phyloP scores from a whole-genome alignment of 2,888 invertebrate species.

The Scaptomyza tumidula region DNA sequence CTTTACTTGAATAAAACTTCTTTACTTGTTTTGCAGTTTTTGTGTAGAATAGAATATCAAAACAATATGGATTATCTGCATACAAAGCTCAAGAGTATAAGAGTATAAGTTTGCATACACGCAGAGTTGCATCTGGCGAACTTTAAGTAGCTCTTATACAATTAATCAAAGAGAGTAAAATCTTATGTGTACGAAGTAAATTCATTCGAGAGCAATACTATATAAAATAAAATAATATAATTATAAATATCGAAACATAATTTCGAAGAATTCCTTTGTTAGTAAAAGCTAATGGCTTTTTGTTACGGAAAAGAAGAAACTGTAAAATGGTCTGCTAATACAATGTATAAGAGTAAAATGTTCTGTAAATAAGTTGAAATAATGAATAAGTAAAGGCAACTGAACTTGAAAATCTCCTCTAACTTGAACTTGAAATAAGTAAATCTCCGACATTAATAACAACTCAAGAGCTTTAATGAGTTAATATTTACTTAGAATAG shows the following conservation, averaged over 20 bases:
- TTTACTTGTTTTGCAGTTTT: not conserved
- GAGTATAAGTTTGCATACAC: not conserved
- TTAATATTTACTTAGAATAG: slow-evolving; percentile 13
- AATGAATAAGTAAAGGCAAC: not conserved
- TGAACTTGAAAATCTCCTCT: slow-evolving; percentile 10
- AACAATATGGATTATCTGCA: not conserved
- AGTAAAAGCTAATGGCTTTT: too few species aligned
- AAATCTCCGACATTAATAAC: not conserved
- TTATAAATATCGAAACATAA: too few species aligned
- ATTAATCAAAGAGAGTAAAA: not conserved
- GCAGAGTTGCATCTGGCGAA: not conserved
- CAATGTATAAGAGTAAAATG: not conserved
- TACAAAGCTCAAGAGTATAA: not conserved
- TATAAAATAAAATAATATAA: too few species aligned
- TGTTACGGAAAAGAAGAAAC: not conserved
- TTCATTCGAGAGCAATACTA: too few species aligned
- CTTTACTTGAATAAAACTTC: not conserved
- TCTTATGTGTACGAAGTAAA: too few species aligned
- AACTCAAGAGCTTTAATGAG: not conserved
- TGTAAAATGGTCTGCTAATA: not conserved
- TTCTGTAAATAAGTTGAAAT: not conserved
- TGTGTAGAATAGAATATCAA: not conserved
- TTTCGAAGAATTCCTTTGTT: too few species aligned
- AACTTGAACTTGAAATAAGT: not conserved
- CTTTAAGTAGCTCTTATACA: not conserved